These are phyloP conservation scores for Hycleus phaleratus DNA, from an alignment of 1,140 invertebrate species.

Conservation along the genomic window DNA sequence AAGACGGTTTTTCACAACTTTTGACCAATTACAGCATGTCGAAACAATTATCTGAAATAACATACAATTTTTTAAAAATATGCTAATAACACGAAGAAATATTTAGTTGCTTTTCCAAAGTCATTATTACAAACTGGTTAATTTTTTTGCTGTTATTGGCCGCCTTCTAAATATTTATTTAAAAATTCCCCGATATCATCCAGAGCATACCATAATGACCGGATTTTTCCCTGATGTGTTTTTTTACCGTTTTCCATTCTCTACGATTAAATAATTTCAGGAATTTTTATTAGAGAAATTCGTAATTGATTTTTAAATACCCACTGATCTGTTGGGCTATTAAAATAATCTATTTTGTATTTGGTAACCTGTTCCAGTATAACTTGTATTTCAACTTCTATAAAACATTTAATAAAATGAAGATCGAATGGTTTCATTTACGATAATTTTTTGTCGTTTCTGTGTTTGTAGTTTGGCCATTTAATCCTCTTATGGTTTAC, in stretches of 20 bases:
- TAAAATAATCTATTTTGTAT: constrained; percentile 11
- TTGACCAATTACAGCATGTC: no score
- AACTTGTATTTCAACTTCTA: constrained; percentile 14
- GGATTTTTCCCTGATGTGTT: no score
- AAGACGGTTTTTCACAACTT: no score
- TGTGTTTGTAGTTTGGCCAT: not conserved
- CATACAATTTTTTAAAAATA: no score
- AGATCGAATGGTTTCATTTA: constrained; percentile 3
- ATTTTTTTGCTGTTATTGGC: no score
- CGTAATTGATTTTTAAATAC: constrained; percentile 19
- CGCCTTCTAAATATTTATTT: no score
- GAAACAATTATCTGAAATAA: no score
- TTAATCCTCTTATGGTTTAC: not conserved
- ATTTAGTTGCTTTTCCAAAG: not conserved
- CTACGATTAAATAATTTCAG: no score
- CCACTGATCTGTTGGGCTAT: constrained; percentile 9
- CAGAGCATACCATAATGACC: no score
- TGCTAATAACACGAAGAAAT: not conserved
- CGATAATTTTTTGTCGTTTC: constrained; percentile 16
- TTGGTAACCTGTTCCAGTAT: constrained; percentile 16
- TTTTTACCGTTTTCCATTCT: no score
- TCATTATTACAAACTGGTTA: no score
- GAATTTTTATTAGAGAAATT: constrained; percentile 1
- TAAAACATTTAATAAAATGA: constrained; percentile 13
- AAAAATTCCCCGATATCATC: no score